Conservation (phyloP, 2,113 vertebrate genomes). For the Leucoraja erinaceus region DNA sequence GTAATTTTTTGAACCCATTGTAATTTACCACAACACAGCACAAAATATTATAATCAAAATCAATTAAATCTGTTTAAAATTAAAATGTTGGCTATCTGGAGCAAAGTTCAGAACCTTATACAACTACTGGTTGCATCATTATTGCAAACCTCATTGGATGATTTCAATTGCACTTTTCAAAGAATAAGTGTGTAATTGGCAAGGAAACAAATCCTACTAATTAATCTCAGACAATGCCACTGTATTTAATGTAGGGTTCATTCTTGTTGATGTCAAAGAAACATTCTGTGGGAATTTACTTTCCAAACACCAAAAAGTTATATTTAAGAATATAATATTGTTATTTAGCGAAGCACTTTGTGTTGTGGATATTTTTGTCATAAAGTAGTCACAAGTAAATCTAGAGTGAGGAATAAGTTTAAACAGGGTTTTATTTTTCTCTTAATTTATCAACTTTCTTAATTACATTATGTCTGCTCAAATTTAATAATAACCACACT, state of each 20-base stretch:
- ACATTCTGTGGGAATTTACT: not conserved
- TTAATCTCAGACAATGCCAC: not conserved
- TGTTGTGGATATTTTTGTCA: not conserved
- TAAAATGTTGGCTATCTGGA: not conserved
- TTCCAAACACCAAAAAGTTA: not conserved
- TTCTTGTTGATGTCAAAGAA: not conserved
- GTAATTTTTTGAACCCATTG: not conserved
- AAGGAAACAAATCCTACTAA: not conserved
- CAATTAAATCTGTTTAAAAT: not conserved
- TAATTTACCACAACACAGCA: not conserved
- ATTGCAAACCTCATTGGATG: not conserved
- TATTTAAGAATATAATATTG: not conserved
- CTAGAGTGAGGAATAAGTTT: not conserved
- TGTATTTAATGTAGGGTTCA: not conserved
- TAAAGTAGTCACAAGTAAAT: not conserved
- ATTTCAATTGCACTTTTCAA: not conserved
- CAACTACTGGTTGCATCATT: not conserved
- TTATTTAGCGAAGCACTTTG: not conserved
- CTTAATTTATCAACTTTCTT: too few species aligned
- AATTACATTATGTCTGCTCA: not conserved
- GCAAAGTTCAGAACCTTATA: not conserved
- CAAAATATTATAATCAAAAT: not conserved
- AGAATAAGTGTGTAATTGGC: not conserved
- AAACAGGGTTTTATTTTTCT: not conserved
- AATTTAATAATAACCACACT: not conserved